Evolutionary conservation across 2,888 invertebrate genomes (phyloP).

Genomic region (Hirtodrosophila alboralis): DNA sequence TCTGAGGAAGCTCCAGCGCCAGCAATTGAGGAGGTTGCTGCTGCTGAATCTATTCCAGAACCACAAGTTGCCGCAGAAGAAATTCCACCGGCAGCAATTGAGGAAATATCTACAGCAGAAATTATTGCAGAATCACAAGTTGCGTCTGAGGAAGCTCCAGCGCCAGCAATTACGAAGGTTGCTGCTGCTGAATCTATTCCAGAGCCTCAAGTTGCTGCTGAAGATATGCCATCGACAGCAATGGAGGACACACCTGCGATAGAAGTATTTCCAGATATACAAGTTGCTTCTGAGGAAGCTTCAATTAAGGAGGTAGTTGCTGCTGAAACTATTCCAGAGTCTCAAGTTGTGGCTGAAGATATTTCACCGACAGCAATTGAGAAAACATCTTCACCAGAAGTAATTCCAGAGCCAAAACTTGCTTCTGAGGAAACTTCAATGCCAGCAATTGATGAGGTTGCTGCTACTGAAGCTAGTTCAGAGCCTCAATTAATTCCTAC

Average conservation of each 20-base stretch:
- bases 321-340: background rate
- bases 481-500: background rate
- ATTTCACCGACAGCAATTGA: background rate
- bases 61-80: background rate
- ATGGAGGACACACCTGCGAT: too few relatives aligned
- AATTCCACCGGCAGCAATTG: background rate
- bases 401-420: background rate
- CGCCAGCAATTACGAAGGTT: conserved; percentile 2
- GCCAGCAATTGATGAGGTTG: conserved; percentile 1
- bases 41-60: background rate
- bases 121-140: conserved; percentile 1
- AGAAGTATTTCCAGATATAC: background rate
- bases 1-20: background rate
- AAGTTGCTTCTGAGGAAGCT: background rate
- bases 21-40: background rate
- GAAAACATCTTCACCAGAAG: background rate
- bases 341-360: background rate
- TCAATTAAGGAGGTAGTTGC: background rate
- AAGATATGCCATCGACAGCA: background rate
- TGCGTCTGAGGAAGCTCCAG: conserved; percentile 4
- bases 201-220: background rate
- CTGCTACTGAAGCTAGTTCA: background rate
- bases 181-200: background rate
- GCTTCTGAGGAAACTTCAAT: background rate
- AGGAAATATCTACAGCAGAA: background rate